These are phyloP conservation scores for Protosalanx chinensis DNA, from an alignment of 2,797 vertebrate genomes.

Conservation along the genomic window DNA sequence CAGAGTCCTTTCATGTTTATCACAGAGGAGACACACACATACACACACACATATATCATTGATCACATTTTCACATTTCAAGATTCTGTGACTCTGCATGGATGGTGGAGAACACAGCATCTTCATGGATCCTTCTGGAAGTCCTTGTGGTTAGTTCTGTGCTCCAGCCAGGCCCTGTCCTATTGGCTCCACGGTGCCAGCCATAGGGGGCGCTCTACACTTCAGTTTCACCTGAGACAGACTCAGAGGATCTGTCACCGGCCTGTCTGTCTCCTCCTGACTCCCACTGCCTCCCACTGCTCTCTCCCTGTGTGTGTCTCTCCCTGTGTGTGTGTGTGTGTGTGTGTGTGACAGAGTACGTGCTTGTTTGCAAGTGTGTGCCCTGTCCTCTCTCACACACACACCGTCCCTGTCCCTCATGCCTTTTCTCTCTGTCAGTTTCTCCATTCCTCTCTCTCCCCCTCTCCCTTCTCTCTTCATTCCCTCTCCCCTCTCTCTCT, in stretches of 20 bases:
- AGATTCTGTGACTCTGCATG: too few relatives aligned
- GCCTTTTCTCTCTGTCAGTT: conserved; percentile 38
- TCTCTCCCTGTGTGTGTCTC: conserved; percentile 49
- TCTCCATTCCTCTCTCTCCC: not conserved
- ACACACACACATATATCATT: too few relatives aligned
- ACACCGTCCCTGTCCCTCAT: conserved; percentile 7
- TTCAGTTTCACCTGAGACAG: conserved; percentile 65
- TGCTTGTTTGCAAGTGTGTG: conserved; percentile 1
- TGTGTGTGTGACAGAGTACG: conserved; percentile 5
- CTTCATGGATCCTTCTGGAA: not conserved
- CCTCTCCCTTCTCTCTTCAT: conserved; percentile 38
- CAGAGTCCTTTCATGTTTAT: conserved; percentile 36
- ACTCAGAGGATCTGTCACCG: conserved; percentile 60
- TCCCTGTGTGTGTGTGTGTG: conserved; percentile 32
- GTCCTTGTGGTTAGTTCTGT: not conserved
- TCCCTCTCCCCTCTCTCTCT: not conserved
- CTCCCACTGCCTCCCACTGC: conserved; percentile 72
- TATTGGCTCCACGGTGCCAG: conserved; percentile 12
- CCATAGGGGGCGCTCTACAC: conserved; percentile 59
- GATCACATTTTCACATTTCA: too few relatives aligned
- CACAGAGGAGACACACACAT: conserved; percentile 21
- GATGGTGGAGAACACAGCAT: not conserved
- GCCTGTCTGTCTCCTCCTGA: conserved; percentile 21
- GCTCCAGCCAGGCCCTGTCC: conserved; percentile 1
- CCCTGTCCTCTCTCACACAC: not conserved